These are phyloP conservation scores for Melanostigma gelatinosum DNA, from an alignment of 2,113 vertebrate genomes.

Conservation along the genomic window DNA sequence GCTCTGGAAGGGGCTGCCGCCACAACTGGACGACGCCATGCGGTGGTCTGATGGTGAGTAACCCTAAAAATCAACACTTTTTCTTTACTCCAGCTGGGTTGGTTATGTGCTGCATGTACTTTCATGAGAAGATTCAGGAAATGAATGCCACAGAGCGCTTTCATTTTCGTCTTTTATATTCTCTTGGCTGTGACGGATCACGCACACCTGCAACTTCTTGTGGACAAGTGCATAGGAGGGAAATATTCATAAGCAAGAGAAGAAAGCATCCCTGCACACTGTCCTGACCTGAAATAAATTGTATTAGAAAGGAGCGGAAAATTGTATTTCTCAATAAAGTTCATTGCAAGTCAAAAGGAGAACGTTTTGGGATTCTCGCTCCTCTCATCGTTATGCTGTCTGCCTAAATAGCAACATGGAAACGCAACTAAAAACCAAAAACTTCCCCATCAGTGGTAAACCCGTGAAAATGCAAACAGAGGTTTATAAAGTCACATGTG, in stretches of 20 bases:
- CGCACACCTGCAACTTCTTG: too few species aligned
- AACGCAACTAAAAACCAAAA: neutral
- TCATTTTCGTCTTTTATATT: neutral
- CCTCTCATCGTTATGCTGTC: neutral
- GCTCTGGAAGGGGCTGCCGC: slow-evolving; percentile 93
- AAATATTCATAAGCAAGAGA: neutral
- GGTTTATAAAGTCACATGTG: slow-evolving; percentile 5
- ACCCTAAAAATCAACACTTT: too few species aligned
- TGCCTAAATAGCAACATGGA: neutral
- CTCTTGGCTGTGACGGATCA: too few species aligned
- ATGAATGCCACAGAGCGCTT: neutral
- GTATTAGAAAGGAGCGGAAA: neutral
- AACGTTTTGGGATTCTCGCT: neutral
- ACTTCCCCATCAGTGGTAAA: slow-evolving; percentile 1
- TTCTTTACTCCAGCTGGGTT: neutral
- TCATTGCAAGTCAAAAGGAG: neutral
- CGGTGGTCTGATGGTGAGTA: slow-evolving; percentile 95
- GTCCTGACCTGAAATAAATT: neutral
- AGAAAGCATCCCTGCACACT: neutral
- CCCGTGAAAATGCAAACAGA: neutral
- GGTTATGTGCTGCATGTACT: neutral
- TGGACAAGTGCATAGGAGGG: neutral
- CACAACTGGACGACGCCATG: slow-evolving; percentile 91
- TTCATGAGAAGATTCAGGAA: neutral
- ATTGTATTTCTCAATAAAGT: neutral